Percentiles rank a stretch among this genome's conserved stretches.
Evolutionary conservation across 2,113 vertebrate genomes (phyloP).

Genomic region (Psittacula cyanocephala): DNA sequence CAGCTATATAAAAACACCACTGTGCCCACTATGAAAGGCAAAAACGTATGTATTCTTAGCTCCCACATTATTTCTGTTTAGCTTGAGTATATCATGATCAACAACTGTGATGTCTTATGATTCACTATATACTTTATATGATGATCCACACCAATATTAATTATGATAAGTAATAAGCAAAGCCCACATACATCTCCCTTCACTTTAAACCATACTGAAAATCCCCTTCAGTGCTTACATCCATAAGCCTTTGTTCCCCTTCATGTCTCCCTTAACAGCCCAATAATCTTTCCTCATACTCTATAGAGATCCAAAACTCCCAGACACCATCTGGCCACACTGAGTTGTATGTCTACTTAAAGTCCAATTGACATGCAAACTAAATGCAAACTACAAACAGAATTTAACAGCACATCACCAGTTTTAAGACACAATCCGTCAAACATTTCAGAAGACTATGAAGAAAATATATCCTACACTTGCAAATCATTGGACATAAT

Average conservation of each 20-base stretch:
- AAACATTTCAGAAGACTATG: constrained; percentile 51
- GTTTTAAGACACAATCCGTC: constrained; percentile 70
- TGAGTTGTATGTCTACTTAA: constrained; percentile 68
- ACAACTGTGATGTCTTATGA: neutral
- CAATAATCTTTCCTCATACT: constrained; percentile 62
- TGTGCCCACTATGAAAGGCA: neutral
- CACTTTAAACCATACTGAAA: neutral
- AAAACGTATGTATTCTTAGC: neutral
- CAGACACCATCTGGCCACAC: constrained; percentile 71
- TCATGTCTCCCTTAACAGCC: constrained; percentile 41
- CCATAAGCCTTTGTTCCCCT: constrained; percentile 51
- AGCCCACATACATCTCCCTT: neutral
- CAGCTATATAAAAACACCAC: neutral
- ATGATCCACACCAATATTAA: neutral
- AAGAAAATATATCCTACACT: constrained; percentile 46
- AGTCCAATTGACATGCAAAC: constrained; percentile 73
- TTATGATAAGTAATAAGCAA: constrained; percentile 23
- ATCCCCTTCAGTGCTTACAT: neutral
- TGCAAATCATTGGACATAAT: constrained; percentile 43
- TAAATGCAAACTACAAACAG: constrained; percentile 69
- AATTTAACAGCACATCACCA: constrained; percentile 67
- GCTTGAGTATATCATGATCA: neutral
- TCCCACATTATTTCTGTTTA: neutral
- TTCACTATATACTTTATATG: neutral
- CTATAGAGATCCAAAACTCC: constrained; percentile 62